A percentile compares a stretch with the other conserved stretches of the same genome.
These are phyloP conservation scores for Tenthredo notha DNA, from an alignment of 2,888 invertebrate species.

Conservation along the genomic window DNA sequence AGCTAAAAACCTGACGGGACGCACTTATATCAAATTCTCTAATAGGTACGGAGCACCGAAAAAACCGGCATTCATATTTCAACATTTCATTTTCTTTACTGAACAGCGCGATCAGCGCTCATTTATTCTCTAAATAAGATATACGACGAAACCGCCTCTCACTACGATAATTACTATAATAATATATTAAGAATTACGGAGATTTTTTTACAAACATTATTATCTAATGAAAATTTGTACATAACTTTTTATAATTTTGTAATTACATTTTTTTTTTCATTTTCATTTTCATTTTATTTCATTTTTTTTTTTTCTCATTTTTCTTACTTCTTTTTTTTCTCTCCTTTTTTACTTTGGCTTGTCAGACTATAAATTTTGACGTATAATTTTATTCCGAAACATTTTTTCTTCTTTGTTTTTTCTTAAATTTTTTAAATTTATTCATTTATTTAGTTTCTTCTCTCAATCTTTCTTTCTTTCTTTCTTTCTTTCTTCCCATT, in stretches of 20 bases:
- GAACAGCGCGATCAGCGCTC: conserved; percentile 16
- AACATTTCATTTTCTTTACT: conserved; percentile 4
- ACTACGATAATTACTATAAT: conserved; percentile 59
- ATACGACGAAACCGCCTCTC: conserved; percentile 40
- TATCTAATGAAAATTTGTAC: conserved; percentile 75
- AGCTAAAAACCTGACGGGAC: conserved; percentile 33
- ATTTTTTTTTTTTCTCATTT: conserved; percentile 41
- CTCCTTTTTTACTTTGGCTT: conserved; percentile 59
- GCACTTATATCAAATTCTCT: conserved; percentile 34
- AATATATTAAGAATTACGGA: conserved; percentile 71
- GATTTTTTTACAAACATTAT: conserved; percentile 71
- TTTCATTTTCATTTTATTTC: conserved; percentile 28
- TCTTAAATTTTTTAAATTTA: neutral
- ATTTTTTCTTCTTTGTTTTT: neutral
- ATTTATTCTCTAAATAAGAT: conserved; percentile 22
- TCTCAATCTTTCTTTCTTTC: conserved; percentile 59
- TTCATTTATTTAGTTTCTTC: neutral
- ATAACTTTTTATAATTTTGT: conserved; percentile 67
- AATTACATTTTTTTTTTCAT: conserved; percentile 54
- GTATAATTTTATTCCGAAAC: conserved; percentile 48
- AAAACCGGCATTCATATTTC: conserved; percentile 38
- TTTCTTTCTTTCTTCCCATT: conserved; percentile 57
- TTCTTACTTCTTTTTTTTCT: conserved; percentile 35
- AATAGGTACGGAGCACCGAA: conserved; percentile 37
- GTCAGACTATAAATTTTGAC: conserved; percentile 61